Base-by-base conservation (phyloP, 1,140 invertebrate genomes). In the Uloborus diversus region DNA sequence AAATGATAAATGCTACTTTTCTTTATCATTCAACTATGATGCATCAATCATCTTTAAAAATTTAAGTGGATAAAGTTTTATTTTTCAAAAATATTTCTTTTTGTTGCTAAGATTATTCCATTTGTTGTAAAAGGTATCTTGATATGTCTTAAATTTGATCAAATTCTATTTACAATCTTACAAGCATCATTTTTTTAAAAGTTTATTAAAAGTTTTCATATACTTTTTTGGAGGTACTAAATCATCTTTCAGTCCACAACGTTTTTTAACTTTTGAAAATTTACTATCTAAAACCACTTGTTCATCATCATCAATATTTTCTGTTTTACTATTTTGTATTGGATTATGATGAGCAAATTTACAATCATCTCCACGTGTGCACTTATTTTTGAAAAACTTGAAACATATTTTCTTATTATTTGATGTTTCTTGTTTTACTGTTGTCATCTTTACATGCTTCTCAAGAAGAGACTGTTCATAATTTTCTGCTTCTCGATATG, bases 371-470 rank as follows among this genome's bases (percentile, higher is more conserved):
- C 95, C 95, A 88, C 96, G 96, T 35, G 93, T 89, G 85, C 96
- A 98, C 23, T 92, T 89, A 5, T 96, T 95, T 87, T 95, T 96
- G 27, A 93, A 89, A 85, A 95, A 96, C 87, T 96, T 97, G 93
- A 94, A 97, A 85, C 96, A 98, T 42, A 97, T 93, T 86, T 95
- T 94, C 83, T 92, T 93, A 0, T 94, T 94, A 86, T 96, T 93
- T 89, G 84, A 92, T 90, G 65, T 83, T 92, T 90, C 88, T 91
- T 86, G 89, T 92, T 64, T 71, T 3, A 65, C 23, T 83, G 89
- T 89, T 85, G 92, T 93, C 94, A 97, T 95, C 90, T 96, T 96
- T 0, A 97, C 96, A 86, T 97, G 96, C 84, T 95, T 96, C 84
- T 97, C 94, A 13, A 97, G 87, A 64, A 95, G 92, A 2, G 93